These are phyloP conservation scores for Cheilosia impressa DNA, from an alignment of 2,888 invertebrate genomes.

Conservation along the genomic window DNA sequence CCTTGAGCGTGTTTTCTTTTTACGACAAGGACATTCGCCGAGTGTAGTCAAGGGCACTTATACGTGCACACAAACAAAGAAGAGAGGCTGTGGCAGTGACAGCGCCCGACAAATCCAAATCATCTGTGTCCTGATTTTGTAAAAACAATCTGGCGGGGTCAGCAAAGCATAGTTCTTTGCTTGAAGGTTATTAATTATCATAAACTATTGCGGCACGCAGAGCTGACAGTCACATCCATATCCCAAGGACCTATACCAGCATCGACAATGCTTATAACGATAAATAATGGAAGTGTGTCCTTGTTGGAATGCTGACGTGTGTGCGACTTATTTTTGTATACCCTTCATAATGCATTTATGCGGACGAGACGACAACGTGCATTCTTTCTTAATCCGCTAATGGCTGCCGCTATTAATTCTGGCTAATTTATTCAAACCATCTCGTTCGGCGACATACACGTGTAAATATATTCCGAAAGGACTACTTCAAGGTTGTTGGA, in stretches of 20 bases:
- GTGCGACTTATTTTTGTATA: neutral
- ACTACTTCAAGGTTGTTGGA: conserved; percentile 26
- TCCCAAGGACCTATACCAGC: neutral
- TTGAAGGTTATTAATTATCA: conserved; percentile 34
- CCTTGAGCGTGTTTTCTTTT: conserved; percentile 32
- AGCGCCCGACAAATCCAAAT: conserved; percentile 20
- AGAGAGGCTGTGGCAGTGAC: neutral
- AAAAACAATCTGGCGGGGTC: conserved; percentile 2
- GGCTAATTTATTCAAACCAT: conserved; percentile 15
- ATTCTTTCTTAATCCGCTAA: conserved; percentile 19
- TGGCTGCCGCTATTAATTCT: conserved; percentile 16
- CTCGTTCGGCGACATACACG: conserved; percentile 8
- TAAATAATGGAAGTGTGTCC: neutral
- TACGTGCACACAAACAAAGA: neutral
- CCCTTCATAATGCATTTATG: conserved; percentile 11
- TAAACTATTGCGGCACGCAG: conserved; percentile 4
- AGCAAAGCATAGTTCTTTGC: neutral
- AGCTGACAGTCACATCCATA: neutral
- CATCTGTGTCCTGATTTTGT: conserved; percentile 32
- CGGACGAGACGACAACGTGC: neutral
- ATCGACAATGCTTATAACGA: conserved; percentile 25
- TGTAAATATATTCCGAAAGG: neutral
- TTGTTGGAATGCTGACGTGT: conserved; percentile 2
- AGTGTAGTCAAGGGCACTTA: conserved; percentile 17
- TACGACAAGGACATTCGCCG: conserved; percentile 38